Percentiles rank a stretch among this genome's conserved stretches.
Evolutionary conservation across 2,888 invertebrate species (phyloP).

Genomic region (Reticulitermes lucifugus): DNA sequence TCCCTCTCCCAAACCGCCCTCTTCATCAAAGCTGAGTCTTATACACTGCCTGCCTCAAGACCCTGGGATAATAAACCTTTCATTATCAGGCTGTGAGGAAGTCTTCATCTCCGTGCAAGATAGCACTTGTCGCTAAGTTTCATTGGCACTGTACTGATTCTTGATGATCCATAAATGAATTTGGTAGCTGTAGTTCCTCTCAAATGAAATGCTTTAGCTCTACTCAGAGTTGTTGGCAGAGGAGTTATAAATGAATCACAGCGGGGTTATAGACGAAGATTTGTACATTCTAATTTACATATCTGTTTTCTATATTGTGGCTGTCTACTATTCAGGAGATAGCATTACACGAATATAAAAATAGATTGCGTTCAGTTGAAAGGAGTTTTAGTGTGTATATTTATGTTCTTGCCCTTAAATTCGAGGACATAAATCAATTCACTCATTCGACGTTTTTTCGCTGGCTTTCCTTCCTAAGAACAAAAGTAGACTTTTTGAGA

Average conservation of each 20-base stretch:
- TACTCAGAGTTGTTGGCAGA: too few species aligned
- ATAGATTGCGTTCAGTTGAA: too few species aligned
- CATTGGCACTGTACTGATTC: background rate
- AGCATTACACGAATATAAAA: too few species aligned
- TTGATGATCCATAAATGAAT: background rate
- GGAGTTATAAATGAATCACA: too few species aligned
- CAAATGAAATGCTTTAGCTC: background rate
- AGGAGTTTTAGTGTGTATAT: too few species aligned
- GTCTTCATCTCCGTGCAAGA: background rate
- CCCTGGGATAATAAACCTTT: background rate
- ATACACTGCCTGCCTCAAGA: background rate
- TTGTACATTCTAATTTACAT: background rate
- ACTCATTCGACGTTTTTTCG: too few species aligned
- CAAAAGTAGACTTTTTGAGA: too few species aligned
- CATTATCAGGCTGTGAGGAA: background rate
- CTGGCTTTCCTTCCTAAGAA: too few species aligned
- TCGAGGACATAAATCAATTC: too few species aligned
- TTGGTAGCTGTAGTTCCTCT: background rate
- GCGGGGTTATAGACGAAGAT: background rate
- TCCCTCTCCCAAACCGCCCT: background rate
- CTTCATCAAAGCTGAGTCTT: background rate
- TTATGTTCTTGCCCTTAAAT: too few species aligned
- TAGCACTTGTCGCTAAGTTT: background rate
- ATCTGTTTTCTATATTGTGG: too few species aligned
- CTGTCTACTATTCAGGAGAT: too few species aligned